Percentiles rank a stretch among this genome's conserved stretches.
Evolutionary conservation across 2,113 vertebrate genomes (phyloP).

Genomic region (Proterorhinus semilunaris): DNA sequence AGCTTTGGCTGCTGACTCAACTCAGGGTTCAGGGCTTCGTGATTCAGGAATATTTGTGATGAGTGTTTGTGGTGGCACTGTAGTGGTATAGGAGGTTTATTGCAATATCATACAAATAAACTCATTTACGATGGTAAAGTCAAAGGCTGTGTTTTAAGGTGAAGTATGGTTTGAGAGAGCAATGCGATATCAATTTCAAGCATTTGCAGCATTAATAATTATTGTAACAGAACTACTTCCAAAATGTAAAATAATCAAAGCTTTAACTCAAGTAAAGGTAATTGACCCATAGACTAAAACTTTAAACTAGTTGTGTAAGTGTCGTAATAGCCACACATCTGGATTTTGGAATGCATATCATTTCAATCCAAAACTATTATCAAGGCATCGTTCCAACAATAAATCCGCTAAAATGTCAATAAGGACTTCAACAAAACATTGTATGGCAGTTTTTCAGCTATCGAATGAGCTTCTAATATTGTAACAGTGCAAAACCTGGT

Average conservation of each 20-base stretch:
- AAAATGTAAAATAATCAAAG: too few species aligned
- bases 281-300: not conserved
- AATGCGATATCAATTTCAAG: not conserved
- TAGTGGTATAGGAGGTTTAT: too few species aligned
- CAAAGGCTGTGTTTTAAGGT: too few species aligned
- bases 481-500: constrained; percentile 45
- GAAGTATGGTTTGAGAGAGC: not conserved
- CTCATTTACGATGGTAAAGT: too few species aligned
- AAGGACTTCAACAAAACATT: constrained; percentile 42
- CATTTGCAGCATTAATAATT: too few species aligned
- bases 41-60: too few species aligned
- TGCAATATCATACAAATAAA: too few species aligned
- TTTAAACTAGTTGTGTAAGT: not conserved
- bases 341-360: not conserved
- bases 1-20: constrained; percentile 32
- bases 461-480: constrained; percentile 20
- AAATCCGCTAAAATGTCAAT: constrained; percentile 36
- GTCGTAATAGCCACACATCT: not conserved
- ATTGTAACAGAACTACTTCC: too few species aligned
- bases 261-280: not conserved
- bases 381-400: not conserved
- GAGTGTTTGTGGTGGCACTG: too few species aligned
- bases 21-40: not conserved
- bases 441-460: constrained; percentile 13
- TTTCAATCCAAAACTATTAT: not conserved